Percentiles rank a stretch among this genome's conserved stretches.
These are phyloP conservation scores for Neogale vison DNA, from an alignment of 2,113 vertebrate genomes.

Conservation along the genomic window DNA sequence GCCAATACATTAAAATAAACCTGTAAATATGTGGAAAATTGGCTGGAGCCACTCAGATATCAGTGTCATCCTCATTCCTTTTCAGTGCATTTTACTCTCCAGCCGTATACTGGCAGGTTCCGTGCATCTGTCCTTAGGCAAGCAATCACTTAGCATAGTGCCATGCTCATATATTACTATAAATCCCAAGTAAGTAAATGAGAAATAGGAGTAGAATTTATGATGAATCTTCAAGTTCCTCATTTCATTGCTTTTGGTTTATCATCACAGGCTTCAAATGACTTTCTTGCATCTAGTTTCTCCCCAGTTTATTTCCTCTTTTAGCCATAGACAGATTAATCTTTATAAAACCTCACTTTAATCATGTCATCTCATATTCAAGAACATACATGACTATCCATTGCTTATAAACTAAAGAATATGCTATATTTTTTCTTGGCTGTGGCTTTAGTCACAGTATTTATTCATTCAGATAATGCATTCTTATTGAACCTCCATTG, in stretches of 20 bases:
- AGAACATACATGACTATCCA: background rate
- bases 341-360: constrained; percentile 5
- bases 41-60: background rate
- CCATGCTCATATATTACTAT: background rate
- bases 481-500: background rate
- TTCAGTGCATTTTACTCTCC: background rate
- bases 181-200: constrained; percentile 5
- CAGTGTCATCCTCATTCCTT: background rate
- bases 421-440: background rate
- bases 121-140: background rate
- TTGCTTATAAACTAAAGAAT: constrained; percentile 13
- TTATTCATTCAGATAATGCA: background rate
- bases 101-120: background rate
- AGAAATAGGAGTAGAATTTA: constrained; percentile 13
- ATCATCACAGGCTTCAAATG: constrained; percentile 35
- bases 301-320: background rate
- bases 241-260: constrained; percentile 11
- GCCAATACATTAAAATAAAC: background rate
- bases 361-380: background rate
- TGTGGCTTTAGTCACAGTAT: background rate
- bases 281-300: background rate
- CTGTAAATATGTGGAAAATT: background rate
- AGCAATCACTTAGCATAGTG: background rate
- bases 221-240: background rate
- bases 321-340: background rate